Percentiles rank a stretch among this genome's conserved stretches.
These are phyloP conservation scores for Barnardius zonarius DNA, from an alignment of 2,113 vertebrate genomes.

Conservation along the genomic window DNA sequence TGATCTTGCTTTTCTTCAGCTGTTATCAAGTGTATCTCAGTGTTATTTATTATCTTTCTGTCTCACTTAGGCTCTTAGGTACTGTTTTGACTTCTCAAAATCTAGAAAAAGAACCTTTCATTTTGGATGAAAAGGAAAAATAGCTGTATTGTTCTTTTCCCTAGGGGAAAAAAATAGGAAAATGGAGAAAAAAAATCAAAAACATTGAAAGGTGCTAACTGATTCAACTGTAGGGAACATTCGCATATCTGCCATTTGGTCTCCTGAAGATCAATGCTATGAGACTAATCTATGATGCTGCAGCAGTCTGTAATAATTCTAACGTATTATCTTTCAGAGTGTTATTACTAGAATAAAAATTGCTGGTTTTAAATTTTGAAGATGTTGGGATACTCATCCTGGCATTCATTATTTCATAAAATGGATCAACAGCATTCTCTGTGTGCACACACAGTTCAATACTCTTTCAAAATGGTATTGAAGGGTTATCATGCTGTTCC, in stretches of 20 bases:
- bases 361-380: constrained; percentile 36
- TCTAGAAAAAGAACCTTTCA: not conserved
- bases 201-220: not conserved
- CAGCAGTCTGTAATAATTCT: constrained; percentile 20
- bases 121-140: not conserved
- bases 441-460: not conserved
- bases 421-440: constrained; percentile 9
- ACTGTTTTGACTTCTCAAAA: not conserved
- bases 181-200: not conserved
- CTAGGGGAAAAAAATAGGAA: not conserved
- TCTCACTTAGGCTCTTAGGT: not conserved
- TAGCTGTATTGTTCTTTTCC: not conserved
- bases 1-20: not conserved
- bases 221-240: constrained; percentile 40
- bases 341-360: constrained; percentile 57
- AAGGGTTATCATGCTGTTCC: not conserved
- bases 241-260: not conserved
- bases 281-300: constrained; percentile 27
- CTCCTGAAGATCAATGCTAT: constrained; percentile 36
- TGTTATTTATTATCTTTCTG: not conserved
- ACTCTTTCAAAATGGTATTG: not conserved
- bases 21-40: not conserved
- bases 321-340: constrained; percentile 21
- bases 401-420: constrained; percentile 58
- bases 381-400: constrained; percentile 1